phyloP scores from a whole-genome alignment of 2,797 vertebrate species.

The Varecia variegata region DNA sequence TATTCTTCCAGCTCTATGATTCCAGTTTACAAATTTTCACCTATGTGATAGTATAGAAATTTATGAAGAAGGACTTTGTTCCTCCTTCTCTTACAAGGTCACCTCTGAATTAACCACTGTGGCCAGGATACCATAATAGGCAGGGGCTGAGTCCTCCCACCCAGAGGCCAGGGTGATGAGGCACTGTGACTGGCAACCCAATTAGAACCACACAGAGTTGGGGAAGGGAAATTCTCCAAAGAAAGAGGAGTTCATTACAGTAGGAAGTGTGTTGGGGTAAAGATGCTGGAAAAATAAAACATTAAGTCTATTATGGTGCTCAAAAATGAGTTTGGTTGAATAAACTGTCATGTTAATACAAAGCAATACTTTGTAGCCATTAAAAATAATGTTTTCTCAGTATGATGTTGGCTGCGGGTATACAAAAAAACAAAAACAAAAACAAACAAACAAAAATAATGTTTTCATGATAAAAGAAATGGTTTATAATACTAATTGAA shows the following conservation, averaged over 20 bases:
- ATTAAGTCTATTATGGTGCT: background rate
- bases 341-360: background rate
- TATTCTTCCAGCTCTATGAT: background rate
- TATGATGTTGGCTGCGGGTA: too few species aligned
- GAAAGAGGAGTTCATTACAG: background rate
- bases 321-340: background rate
- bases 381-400: conserved; percentile 15
- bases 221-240: background rate
- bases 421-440: too few species aligned
- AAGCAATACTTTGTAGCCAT: background rate
- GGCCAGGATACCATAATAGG: background rate
- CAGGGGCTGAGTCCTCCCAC: background rate
- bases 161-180: background rate
- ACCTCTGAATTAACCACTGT: background rate
- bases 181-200: background rate
- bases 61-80: background rate
- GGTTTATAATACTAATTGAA: background rate
- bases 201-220: background rate
- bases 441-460: too few species aligned
- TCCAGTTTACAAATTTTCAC: background rate
- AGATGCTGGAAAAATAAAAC: background rate
- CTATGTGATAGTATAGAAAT: background rate
- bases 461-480: background rate
- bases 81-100: background rate
- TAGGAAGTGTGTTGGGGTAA: background rate